Evolutionary conservation across 2,888 invertebrate species (phyloP), one percentile per base, ranked within the genome.

Genomic region (Lithophane ornitopus): DNA sequence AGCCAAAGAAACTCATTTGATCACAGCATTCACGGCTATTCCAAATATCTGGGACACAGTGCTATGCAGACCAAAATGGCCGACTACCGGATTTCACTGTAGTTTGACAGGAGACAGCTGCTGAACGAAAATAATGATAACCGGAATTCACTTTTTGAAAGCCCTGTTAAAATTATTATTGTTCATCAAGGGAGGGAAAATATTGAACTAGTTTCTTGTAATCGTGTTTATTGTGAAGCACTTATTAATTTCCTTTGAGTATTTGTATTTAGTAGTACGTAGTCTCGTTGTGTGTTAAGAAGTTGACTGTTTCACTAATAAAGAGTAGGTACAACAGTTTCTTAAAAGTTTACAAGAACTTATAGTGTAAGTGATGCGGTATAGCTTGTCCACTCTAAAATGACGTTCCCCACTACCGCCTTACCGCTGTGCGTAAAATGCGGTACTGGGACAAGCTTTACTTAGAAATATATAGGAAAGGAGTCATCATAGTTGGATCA

Each of bases 41-140:
- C 71, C 34, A 70, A 84, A 70, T 80, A 82, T 76, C 72, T 76
- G 69, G 84, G 49, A 68, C 80, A 74, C 16, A 58, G n/a, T 74
- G 68, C 49, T 66, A 52, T 74, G 66, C 84, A 80, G 74, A 66
- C 58, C 19, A 54, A 84, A 82, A 84, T 70, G 74, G 69, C 71
- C 26, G 70, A 39, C 74, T 68, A 52, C 73, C 56, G 67, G 80
- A 79, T 84, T 66, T 19, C 56, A 70, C n/a, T 70, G 72, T 67
- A 73, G 41, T 66, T 70, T 67, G 75, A 80, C 72, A 70, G 49
- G 70, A 84, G 72, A 63, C 84, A 84, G 81, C 84, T 73, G 82
- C 28, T 73, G 1, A 34, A 49, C 58, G 16, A 73, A 72, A 84
- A 80, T 75, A 82, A 70, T 84, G 39, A 80, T 34, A 28, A 62